Conservation (phyloP, 2,888 invertebrate species). For the Malthinus flaveolus region DNA sequence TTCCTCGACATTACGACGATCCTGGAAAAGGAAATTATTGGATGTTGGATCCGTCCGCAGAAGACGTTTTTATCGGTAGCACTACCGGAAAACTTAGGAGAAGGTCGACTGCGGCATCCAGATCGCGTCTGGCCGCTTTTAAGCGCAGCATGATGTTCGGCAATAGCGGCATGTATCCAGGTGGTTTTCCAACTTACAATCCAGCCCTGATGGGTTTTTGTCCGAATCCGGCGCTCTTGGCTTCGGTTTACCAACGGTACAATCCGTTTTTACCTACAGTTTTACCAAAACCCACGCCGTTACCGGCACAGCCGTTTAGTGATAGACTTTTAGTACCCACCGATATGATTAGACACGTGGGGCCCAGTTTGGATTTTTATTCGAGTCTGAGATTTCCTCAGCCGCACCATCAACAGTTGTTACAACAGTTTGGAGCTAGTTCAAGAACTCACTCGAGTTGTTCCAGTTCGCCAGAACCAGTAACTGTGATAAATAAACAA, state of each 20-base stretch:
- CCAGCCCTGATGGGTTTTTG: conserved; percentile 61
- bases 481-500: conserved; percentile 50
- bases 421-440: conserved; percentile 44
- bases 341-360: conserved; percentile 55
- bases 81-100: conserved; percentile 94
- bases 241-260: conserved; percentile 69
- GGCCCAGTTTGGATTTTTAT: conserved; percentile 58
- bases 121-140: conserved; percentile 87
- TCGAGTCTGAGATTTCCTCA: conserved; percentile 53
- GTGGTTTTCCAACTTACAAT: conserved; percentile 55
- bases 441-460: conserved; percentile 44
- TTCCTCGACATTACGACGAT: conserved; percentile 96
- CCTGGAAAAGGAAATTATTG: conserved; percentile 99
- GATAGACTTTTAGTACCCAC: conserved; percentile 49
- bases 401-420: conserved; percentile 44
- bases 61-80: conserved; percentile 98
- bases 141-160: conserved; percentile 77
- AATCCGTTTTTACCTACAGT: conserved; percentile 59
- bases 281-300: conserved; percentile 59
- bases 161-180: conserved; percentile 56
- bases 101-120: conserved; percentile 86
- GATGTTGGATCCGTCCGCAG: conserved; percentile 97
- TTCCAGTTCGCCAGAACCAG: conserved; percentile 51
- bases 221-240: conserved; percentile 60
- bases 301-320: conserved; percentile 54